Percentiles rank a stretch among this genome's conserved stretches.
These are phyloP conservation scores for Pseudolaguvia tuberculata DNA, from an alignment of 2,113 vertebrate species.

Conservation along the genomic window DNA sequence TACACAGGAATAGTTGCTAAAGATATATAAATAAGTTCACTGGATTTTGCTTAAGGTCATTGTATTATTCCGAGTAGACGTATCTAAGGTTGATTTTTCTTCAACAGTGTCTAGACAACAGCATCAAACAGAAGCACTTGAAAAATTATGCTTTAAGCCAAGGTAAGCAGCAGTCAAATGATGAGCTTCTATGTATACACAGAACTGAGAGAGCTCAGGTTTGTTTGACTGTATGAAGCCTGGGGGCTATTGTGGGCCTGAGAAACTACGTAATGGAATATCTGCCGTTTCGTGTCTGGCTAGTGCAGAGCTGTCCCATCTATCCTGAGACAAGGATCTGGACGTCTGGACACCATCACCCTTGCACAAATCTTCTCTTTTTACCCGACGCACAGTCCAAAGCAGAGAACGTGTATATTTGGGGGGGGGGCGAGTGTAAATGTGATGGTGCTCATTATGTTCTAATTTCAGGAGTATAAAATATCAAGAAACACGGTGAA, in stretches of 20 bases:
- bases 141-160: not conserved
- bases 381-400: constrained; percentile 26
- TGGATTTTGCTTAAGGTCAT: not conserved
- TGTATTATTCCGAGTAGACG: not conserved
- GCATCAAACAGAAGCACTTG: not conserved
- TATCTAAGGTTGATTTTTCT: not conserved
- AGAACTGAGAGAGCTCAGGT: constrained; percentile 32
- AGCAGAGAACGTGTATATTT: not conserved
- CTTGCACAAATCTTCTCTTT: constrained; percentile 25
- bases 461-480: not conserved
- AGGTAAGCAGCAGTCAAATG: not conserved
- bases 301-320: constrained; percentile 49
- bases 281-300: constrained; percentile 67
- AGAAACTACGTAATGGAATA: constrained; percentile 72
- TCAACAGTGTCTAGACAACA: not conserved
- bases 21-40: not conserved
- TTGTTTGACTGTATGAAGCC: constrained; percentile 51
- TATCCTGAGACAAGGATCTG: constrained; percentile 49
- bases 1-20: not conserved
- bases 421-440: no score
- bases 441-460: not conserved
- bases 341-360: constrained; percentile 50
- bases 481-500: not conserved
- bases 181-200: constrained; percentile 36
- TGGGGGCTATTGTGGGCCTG: constrained; percentile 57